Base-by-base conservation (phyloP, 1,140 invertebrate species). In the Pogonomyrmex barbatus region DNA sequence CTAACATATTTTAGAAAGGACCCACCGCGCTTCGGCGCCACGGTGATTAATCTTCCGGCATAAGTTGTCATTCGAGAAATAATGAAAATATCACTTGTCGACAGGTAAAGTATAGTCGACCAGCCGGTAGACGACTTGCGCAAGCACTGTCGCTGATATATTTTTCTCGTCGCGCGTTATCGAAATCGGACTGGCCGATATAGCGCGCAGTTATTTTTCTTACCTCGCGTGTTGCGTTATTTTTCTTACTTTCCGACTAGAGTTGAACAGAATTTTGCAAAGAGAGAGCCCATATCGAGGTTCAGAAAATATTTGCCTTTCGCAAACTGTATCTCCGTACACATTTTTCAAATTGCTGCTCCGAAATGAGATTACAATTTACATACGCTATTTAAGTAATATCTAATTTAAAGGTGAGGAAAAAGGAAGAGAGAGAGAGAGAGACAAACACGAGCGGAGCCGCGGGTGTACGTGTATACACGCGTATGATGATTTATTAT, bases 31-130 rank as follows among this genome's bases (percentile, higher is more conserved):
- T 89, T 89, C 47, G 86, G 76, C 88, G 77, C 68, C 42, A 14
- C 70, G 52, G 65, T 60, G 88, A 89, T 89, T 89, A 89, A 89
- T 90, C 86, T 87, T 50, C 10, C 24, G 79, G n/a, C 56, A 62
- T 87, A 87, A 76, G 89, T 89, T 85, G 89, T 89, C 89, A 45
- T 45, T 58, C 54, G 52, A 42, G 58, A 63, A 60, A 67, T 86
- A 81, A 90, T 90, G 89, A 90, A 90, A 90, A 90, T 85, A 85
- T 90, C 89, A 88, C 76, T 85, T 60, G 86, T 77, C 88, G 45
- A 33, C 33, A 36, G 24, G 17, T 67, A 5, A 58, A 63, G 52
- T 83, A 83, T 75, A 83, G 79, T 73, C 79, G 45, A 17, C 10
- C 30, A 58, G 17, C 47, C 39, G 56, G 24, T 75, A 56, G 36